Base-by-base conservation (phyloP, 2,888 invertebrate species). In the Oligia fasciuncula region DNA sequence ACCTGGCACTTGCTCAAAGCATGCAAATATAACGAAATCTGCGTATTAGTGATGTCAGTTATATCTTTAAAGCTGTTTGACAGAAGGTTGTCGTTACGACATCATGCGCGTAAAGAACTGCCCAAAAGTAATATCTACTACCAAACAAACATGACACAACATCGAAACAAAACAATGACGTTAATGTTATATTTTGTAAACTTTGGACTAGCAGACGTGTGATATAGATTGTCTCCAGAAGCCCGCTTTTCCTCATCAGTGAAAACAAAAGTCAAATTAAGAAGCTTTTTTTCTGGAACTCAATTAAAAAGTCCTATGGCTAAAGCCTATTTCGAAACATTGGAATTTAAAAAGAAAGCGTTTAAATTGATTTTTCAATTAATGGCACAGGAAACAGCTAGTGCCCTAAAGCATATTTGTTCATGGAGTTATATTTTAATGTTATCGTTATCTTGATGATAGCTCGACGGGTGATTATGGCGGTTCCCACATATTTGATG, bases 191-290 rank as follows among this genome's bases (percentile, higher is more conserved):
- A 70, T 73, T 71, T 77, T 65, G 65, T 71, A 35, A 19, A 60
- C 40, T 67, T 57, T 54, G 51, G 23, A 19, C 70, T 67, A 60
- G 29, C 49, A 57, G 19, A 67, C n/a, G 43, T 71, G 13, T 62
- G 71, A 75, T 29, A 46, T 43, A 40, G 19, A 46, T 65, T 35
- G 19, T 69, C 72, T 49, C 13, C 14, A 75, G 62, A 29, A 63
- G 23, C 35, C 17, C 35, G 23, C 70, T 70, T 87, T 87, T 65
- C 40, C 40, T 46, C 73, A 73, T 71, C 68, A 79, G 46, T 43
- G 40, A 73, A 86, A 87, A 87, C 66, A 67, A 84, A 87, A 84
- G 51, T 62, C 62, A 17, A 87, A 84, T 70, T 63, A 84, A 73
- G 19, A 57, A 54, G 63, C 40, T 68, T 62, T 83, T 84, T 79